phyloP scores from a whole-genome alignment of 2,797 vertebrate genomes.

The Hybognathus amarus region DNA sequence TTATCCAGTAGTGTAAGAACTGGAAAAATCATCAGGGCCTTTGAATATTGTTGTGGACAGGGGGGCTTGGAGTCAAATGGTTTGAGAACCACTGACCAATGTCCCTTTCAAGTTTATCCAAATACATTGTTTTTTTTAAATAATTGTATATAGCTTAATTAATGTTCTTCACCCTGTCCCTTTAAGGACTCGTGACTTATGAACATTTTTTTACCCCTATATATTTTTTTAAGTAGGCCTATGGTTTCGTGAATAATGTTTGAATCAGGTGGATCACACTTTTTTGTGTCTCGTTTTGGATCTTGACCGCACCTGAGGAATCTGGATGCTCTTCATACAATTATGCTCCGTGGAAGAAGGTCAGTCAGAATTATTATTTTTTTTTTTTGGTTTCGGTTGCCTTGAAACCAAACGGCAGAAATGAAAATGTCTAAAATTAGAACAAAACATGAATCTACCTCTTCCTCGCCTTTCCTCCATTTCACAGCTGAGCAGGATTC shows the following conservation, averaged over 20 bases:
- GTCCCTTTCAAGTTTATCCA: too few species aligned
- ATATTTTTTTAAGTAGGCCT: too few species aligned
- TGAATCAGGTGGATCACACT: background rate
- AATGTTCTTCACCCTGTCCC: too few species aligned
- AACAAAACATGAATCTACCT: constrained; percentile 9
- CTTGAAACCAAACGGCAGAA: background rate
- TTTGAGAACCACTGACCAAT: background rate
- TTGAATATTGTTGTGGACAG: background rate
- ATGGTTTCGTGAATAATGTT: background rate
- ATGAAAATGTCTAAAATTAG: background rate
- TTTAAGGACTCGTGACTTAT: too few species aligned
- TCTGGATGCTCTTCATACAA: background rate
- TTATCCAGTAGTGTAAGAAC: background rate
- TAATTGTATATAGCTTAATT: too few species aligned
- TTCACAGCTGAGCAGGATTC: constrained; percentile 51
- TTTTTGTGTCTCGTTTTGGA: background rate
- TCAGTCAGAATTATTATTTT: background rate
- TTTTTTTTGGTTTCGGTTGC: background rate
- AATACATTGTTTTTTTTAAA: too few species aligned
- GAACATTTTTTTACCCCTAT: background rate
- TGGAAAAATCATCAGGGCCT: background rate
- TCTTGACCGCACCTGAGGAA: background rate
- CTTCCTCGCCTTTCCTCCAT: constrained; percentile 36
- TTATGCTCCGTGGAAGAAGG: background rate
- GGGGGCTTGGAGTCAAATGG: background rate